Percentiles rank a stretch among this genome's conserved stretches.
Evolutionary conservation across 2,113 vertebrate genomes (phyloP).

Genomic region (Podiceps cristatus): DNA sequence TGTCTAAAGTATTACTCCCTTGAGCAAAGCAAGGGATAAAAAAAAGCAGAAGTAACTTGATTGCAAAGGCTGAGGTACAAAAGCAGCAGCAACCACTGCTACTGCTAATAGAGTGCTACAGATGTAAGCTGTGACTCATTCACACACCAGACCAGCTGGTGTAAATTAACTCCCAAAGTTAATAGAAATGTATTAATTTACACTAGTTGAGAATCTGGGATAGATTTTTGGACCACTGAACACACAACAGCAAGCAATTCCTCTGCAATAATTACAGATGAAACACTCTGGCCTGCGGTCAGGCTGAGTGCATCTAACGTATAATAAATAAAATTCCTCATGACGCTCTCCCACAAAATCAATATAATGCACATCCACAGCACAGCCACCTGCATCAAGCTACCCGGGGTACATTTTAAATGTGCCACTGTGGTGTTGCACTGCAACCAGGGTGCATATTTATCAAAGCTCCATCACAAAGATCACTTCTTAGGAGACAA

Average conservation of each 20-base stretch:
- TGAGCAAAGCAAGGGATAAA: not conserved
- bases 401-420: not conserved
- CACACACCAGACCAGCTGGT: not conserved
- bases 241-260: not conserved
- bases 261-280: not conserved
- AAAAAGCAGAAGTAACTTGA: not conserved
- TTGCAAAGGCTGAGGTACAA: not conserved
- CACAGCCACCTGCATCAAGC: not conserved
- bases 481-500: not conserved
- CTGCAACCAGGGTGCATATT: not conserved
- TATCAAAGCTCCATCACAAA: not conserved
- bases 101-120: not conserved
- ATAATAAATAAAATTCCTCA: not conserved
- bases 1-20: not conserved
- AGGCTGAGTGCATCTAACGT: not conserved
- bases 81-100: not conserved
- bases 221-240: not conserved
- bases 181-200: not conserved
- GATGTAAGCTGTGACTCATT: not conserved
- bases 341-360: not conserved
- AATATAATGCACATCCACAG: not conserved
- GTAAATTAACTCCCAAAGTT: not conserved
- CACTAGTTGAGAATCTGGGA: not conserved
- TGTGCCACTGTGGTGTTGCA: not conserved
- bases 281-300: not conserved